These are phyloP conservation scores for Pomacea canaliculata DNA, from an alignment of 2,888 invertebrate genomes.

Conservation along the genomic window DNA sequence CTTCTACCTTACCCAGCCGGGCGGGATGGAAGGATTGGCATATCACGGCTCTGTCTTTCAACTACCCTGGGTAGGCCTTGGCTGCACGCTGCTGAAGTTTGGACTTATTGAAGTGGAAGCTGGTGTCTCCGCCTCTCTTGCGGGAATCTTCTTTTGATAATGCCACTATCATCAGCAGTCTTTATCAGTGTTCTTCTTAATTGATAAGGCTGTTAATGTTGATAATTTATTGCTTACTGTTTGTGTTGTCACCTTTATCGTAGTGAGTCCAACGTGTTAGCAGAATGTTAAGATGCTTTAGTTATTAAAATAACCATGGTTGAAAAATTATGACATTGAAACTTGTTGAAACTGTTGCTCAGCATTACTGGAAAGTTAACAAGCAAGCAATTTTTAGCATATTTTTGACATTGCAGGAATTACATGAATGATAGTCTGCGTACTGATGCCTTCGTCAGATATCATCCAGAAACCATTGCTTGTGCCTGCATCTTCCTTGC, in stretches of 20 bases:
- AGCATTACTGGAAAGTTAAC: too few relatives aligned
- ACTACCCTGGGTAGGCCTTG: slow-evolving; percentile 7
- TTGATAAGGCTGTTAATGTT: too few relatives aligned
- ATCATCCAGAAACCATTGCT: slow-evolving; percentile 96
- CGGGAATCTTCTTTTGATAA: background rate
- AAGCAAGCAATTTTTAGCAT: too few relatives aligned
- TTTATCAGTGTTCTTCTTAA: too few relatives aligned
- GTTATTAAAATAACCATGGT: too few relatives aligned
- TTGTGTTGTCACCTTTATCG: too few relatives aligned
- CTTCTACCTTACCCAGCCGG: slow-evolving; percentile 28
- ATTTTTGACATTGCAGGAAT: slow-evolving; percentile 75
- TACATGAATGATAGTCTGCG: slow-evolving; percentile 99
- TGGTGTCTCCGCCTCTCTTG: background rate
- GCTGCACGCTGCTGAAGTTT: background rate
- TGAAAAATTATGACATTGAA: too few relatives aligned
- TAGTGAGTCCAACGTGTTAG: too few relatives aligned
- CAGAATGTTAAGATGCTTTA: too few relatives aligned
- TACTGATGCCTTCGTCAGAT: slow-evolving; percentile 95
- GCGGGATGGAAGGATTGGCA: slow-evolving; percentile 13
- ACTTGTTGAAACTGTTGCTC: too few relatives aligned
- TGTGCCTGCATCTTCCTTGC: slow-evolving; percentile 99
- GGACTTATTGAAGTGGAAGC: background rate
- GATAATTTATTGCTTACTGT: too few relatives aligned
- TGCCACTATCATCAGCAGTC: too few relatives aligned
- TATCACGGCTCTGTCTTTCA: background rate